Percentiles rank a stretch among this genome's conserved stretches.
Conservation (phyloP, 2,797 vertebrate species). For the Leuciscus waleckii region DNA sequence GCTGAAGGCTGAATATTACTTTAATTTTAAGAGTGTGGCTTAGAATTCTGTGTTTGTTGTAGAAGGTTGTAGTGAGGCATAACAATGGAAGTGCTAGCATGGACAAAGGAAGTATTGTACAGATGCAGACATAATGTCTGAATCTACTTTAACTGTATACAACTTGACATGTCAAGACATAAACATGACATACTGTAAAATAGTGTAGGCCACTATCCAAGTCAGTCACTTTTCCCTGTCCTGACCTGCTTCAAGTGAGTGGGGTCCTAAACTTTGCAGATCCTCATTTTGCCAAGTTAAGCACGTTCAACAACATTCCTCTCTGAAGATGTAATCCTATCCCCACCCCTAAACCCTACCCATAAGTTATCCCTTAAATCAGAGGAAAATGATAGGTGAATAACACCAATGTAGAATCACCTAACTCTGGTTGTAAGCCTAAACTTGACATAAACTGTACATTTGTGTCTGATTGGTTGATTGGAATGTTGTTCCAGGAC, state of each 20-base stretch:
- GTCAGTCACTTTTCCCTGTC: background rate
- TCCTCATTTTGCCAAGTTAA: background rate
- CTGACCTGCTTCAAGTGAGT: background rate
- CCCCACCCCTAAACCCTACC: background rate
- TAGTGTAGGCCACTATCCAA: background rate
- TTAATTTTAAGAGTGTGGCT: too few species aligned
- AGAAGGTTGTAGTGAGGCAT: background rate
- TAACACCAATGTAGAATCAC: background rate
- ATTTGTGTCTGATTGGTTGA: background rate
- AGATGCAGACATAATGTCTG: background rate
- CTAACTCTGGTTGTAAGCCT: background rate
- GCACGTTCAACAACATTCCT: background rate
- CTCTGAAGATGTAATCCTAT: background rate
- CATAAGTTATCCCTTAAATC: background rate
- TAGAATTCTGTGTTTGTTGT: background rate
- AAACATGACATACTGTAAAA: background rate
- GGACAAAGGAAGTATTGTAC: background rate
- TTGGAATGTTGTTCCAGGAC: background rate
- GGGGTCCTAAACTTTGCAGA: background rate
- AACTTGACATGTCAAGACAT: background rate
- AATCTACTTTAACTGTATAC: background rate
- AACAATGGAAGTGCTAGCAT: background rate
- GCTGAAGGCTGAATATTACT: too few species aligned
- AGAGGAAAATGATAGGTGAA: background rate
- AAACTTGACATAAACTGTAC: background rate